A percentile compares a stretch with the other conserved stretches of the same genome.
Conservation (phyloP, 2,888 invertebrate genomes). For the Metacarcinus magister region DNA sequence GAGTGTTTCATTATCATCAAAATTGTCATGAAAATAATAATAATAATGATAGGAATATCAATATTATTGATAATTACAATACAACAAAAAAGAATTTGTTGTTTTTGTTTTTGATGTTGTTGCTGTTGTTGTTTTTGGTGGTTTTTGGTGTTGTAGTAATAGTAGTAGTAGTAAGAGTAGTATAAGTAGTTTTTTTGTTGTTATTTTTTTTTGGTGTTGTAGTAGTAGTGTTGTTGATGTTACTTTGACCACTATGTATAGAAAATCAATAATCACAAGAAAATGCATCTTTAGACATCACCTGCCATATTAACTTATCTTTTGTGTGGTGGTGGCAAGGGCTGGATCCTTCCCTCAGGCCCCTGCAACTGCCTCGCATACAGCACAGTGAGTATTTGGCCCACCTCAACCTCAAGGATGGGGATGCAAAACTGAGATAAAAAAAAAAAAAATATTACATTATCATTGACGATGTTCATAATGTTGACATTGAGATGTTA, state of each 20-base stretch:
- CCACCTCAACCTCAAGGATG: not conserved
- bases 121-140: not conserved
- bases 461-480: not conserved
- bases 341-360: conserved; percentile 58
- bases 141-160: not conserved
- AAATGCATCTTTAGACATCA: not conserved
- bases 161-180: conserved; percentile 36
- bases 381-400: not conserved
- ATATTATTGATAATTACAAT: too few species aligned
- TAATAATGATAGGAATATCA: too few species aligned
- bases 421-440: not conserved
- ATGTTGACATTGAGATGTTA: not conserved
- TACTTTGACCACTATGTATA: not conserved
- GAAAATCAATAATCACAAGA: not conserved
- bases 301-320: conserved; percentile 26
- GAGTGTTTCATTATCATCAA: not conserved
- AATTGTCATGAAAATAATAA: not conserved
- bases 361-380: not conserved
- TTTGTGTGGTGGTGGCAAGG: conserved; percentile 11
- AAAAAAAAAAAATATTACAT: not conserved
- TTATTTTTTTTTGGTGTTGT: not conserved
- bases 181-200: not conserved
- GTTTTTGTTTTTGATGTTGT: not conserved
- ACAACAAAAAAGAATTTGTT: too few species aligned
- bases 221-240: not conserved